Evolutionary conservation across 2,797 vertebrate species (phyloP).

Genomic region (Enteromius thamalakanensis): DNA sequence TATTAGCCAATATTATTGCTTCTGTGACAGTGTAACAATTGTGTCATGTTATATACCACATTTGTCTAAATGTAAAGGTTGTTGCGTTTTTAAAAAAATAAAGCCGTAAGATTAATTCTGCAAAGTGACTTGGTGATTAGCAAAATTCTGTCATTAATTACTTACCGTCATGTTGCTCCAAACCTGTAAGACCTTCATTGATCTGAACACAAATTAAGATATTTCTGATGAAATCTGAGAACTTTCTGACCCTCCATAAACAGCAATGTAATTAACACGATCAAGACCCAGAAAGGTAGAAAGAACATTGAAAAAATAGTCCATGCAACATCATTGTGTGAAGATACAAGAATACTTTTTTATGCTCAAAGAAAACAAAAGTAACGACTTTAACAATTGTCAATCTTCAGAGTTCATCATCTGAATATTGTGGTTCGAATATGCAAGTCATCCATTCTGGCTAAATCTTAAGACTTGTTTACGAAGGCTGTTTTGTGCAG

Average conservation of each 20-base stretch:
- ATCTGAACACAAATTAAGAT: background rate
- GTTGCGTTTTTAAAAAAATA: conserved; percentile 7
- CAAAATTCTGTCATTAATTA: background rate
- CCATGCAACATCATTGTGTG: background rate
- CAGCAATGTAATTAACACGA: background rate
- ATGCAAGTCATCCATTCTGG: background rate
- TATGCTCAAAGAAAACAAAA: background rate
- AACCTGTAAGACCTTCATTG: background rate
- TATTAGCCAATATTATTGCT: conserved; percentile 33
- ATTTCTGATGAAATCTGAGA: background rate
- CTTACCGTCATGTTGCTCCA: background rate
- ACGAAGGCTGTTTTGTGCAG: background rate
- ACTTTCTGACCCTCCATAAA: background rate
- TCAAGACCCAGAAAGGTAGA: background rate
- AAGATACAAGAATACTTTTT: background rate
- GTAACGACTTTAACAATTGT: background rate
- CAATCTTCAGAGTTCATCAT: background rate
- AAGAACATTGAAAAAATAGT: background rate
- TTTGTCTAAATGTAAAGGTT: conserved; percentile 32
- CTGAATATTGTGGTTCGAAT: background rate
- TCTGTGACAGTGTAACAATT: conserved; percentile 37
- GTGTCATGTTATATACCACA: conserved; percentile 17
- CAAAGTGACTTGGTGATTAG: background rate
- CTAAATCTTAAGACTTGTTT: background rate
- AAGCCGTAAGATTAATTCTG: conserved; percentile 26